Evolutionary conservation across 2,113 vertebrate species (phyloP), one percentile per base, ranked within the genome.

Genomic region (Tragelaphus imberbis): DNA sequence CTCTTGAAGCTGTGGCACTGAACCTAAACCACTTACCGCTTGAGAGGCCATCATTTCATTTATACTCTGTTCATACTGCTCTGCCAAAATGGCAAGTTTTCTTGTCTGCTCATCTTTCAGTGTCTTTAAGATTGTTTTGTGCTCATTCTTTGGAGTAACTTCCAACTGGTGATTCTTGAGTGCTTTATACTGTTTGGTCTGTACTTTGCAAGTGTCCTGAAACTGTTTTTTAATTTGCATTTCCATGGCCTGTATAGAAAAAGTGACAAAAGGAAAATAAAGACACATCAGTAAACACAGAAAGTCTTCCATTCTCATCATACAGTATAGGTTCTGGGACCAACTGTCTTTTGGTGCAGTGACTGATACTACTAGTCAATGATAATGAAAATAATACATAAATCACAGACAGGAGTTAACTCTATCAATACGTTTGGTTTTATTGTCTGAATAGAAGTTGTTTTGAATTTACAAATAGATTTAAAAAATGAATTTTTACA

Each of bases 221-320:
- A 99, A 99, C 99, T 99, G 99, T 99, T 99, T 99, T 99, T 99
- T 99, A 97, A 99, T 99, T 99, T 99, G 99, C 99, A 99, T 99
- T 99, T 99, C 99, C 99, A 99, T 99, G 97, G 99, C 99, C 99
- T 99, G 98, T 92, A 71, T 91, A 59, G 91, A 91, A 94, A 98
- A 92, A 84, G 92, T 77, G 95, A 79, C 1, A 79, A 81, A 1
- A 88, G 44, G 58, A 94, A 94, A 84, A 92, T 33, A 86, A 86
- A 96, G 85, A 88, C 17, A 47, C 2, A 16, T 92, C 6, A 94
- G 92, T 95, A 58, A 95, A 53, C 10, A 63, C 0, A 36, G 88
- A 61, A 79, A 61, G 27, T 33, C 2, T 61, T 47, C n/a, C 23
- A 33, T 33, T 51, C 12, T 30, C 51, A 58, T 0, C 10, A 51